These are phyloP conservation scores for Podarcis lilfordi DNA, from an alignment of 2,797 vertebrate species.

Conservation along the genomic window DNA sequence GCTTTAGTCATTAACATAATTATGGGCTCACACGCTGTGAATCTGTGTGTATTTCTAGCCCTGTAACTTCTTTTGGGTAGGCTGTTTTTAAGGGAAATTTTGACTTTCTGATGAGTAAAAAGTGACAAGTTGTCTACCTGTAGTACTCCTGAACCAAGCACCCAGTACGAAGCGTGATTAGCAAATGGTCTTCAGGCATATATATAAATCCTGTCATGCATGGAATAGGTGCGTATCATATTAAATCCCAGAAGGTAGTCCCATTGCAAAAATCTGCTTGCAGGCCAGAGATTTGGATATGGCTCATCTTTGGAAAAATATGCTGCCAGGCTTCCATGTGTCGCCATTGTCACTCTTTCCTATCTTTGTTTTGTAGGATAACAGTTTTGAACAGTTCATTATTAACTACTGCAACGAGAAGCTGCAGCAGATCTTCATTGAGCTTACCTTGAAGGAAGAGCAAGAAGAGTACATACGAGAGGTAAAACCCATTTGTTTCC, in stretches of 20 bases:
- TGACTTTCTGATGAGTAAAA: neutral
- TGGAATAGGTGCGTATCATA: neutral
- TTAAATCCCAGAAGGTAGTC: neutral
- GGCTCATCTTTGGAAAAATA: neutral
- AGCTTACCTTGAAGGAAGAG: conserved; percentile 95
- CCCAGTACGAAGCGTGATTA: neutral
- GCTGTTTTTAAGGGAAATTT: neutral
- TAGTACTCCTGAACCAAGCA: neutral
- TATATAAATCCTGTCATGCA: too few relatives aligned
- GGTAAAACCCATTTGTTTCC: conserved; percentile 73
- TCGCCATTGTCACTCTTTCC: neutral
- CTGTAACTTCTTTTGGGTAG: neutral
- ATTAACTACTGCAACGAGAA: conserved; percentile 99
- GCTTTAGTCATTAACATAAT: neutral
- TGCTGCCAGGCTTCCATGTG: neutral
- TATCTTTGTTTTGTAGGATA: conserved; percentile 83
- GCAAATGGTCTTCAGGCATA: neutral
- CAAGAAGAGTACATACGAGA: conserved; percentile 97
- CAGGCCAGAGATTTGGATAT: neutral
- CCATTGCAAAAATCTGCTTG: neutral
- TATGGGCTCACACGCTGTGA: neutral
- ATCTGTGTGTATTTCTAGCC: neutral
- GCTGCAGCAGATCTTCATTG: conserved; percentile 98
- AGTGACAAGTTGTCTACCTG: neutral
- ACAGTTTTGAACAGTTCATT: conserved; percentile 99